A percentile compares a stretch with the other conserved stretches of the same genome.
Evolutionary conservation across 2,113 vertebrate species (phyloP).

Genomic region (Dascyllus trimaculatus): DNA sequence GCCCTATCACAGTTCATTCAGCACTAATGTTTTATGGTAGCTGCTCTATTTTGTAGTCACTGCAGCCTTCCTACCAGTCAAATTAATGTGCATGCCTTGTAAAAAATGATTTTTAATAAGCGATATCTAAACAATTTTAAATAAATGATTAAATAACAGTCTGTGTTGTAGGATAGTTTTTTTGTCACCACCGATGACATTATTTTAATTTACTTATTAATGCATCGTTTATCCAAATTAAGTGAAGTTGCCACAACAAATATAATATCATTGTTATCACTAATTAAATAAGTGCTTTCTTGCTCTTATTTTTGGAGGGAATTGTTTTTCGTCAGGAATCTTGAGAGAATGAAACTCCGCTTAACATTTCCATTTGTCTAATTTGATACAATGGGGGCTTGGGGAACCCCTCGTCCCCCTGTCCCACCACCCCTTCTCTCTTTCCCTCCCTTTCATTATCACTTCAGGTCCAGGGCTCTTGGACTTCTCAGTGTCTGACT

Average conservation of each 20-base stretch:
- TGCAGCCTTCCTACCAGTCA: constrained; percentile 9
- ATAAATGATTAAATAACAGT: neutral
- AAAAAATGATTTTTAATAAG: neutral
- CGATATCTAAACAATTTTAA: neutral
- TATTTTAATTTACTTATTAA: neutral
- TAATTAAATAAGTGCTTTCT: neutral
- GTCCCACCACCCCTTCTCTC: constrained; percentile 35
- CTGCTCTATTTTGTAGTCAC: constrained; percentile 11
- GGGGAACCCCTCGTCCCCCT: constrained; percentile 32
- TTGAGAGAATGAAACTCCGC: neutral
- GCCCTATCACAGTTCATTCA: constrained; percentile 36
- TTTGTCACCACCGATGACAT: neutral
- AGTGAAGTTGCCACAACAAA: neutral
- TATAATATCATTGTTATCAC: neutral
- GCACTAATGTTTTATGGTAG: constrained; percentile 11
- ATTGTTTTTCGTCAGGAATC: neutral
- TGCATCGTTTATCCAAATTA: neutral
- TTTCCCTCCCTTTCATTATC: constrained; percentile 60
- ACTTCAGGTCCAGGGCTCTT: constrained; percentile 50
- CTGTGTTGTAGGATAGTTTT: neutral
- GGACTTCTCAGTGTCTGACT: constrained; percentile 51
- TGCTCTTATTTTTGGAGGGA: neutral
- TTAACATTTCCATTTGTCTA: constrained; percentile 31
- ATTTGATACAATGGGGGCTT: constrained; percentile 40
- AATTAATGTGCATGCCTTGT: neutral